Conservation (phyloP, 2,888 invertebrate species). For the Pandemis cinnamomeana region DNA sequence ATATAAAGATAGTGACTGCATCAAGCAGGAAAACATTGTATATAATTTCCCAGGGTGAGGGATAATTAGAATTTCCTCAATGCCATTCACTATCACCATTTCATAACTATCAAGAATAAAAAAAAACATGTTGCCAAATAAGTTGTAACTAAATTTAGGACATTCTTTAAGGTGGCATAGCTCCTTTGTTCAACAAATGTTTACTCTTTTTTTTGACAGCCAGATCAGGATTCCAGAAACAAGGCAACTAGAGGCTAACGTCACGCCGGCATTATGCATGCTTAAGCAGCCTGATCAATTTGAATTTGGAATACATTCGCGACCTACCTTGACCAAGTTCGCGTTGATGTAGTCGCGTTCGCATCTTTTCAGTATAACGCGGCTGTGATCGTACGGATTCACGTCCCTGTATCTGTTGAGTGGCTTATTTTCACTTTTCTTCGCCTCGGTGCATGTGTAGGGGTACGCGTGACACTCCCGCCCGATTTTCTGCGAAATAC, state of each 20-base stretch:
- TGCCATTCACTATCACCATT: too few relatives aligned
- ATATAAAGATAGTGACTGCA: too few relatives aligned
- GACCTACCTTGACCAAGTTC: constrained; percentile 91
- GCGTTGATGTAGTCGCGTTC: constrained; percentile 97
- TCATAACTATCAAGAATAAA: too few relatives aligned
- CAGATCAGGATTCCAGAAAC: too few relatives aligned
- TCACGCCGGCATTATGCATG: background rate
- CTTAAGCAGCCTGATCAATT: background rate
- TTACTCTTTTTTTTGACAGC: background rate
- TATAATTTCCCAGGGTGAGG: too few relatives aligned
- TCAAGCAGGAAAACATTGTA: too few relatives aligned
- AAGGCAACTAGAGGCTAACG: background rate
- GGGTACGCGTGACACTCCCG: constrained; percentile 87
- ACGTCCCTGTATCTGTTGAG: constrained; percentile 98
- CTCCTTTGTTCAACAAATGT: background rate
- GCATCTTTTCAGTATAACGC: constrained; percentile 90
- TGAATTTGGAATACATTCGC: constrained; percentile 17
- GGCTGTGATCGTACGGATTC: constrained; percentile 97
- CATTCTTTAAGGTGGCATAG: background rate
- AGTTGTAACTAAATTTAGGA: background rate
- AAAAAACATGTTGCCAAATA: too few relatives aligned
- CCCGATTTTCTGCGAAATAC: constrained; percentile 88
- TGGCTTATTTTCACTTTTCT: constrained; percentile 90
- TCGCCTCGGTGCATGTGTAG: constrained; percentile 88
- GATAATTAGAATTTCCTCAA: too few relatives aligned